Conservation (phyloP, 2,888 invertebrate genomes). For the Spodoptera littoralis region DNA sequence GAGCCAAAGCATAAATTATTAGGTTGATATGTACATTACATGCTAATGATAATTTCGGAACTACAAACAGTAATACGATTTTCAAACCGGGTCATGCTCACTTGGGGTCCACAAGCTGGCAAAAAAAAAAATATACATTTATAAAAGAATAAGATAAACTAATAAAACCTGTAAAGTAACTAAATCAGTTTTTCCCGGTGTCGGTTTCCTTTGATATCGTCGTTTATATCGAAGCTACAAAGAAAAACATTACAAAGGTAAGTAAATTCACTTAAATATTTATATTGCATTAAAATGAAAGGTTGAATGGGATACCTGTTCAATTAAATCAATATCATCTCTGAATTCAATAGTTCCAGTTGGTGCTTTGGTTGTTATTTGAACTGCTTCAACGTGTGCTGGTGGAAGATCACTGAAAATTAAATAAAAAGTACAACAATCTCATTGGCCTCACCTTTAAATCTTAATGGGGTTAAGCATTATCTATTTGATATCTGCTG, state of each 20-base stretch:
- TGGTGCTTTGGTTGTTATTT: conserved; percentile 75
- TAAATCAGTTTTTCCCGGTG: conserved; percentile 85
- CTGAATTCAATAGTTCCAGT: conserved; percentile 84
- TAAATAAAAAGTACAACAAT: neutral
- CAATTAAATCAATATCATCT: conserved; percentile 86
- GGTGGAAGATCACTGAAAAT: conserved; percentile 72
- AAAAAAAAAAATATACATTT: neutral
- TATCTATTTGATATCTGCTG: too few species aligned
- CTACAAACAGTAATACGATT: too few species aligned
- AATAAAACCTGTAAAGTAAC: conserved; percentile 83
- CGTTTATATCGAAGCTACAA: conserved; percentile 88
- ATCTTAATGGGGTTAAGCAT: too few species aligned
- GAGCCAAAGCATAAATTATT: too few species aligned
- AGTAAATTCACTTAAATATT: neutral
- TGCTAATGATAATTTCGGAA: too few species aligned
- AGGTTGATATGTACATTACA: too few species aligned
- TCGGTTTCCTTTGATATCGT: conserved; percentile 88
- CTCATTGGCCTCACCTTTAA: too few species aligned
- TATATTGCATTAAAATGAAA: neutral
- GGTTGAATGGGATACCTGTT: conserved; percentile 74
- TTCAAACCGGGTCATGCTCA: too few species aligned
- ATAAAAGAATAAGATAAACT: conserved; percentile 5
- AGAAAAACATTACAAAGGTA: conserved; percentile 34
- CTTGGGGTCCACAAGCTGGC: too few species aligned
- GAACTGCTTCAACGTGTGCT: conserved; percentile 68